Percentiles rank a stretch among this genome's conserved stretches.
These are phyloP conservation scores for Agrotis puta DNA, from an alignment of 2,888 invertebrate species.

Conservation along the genomic window DNA sequence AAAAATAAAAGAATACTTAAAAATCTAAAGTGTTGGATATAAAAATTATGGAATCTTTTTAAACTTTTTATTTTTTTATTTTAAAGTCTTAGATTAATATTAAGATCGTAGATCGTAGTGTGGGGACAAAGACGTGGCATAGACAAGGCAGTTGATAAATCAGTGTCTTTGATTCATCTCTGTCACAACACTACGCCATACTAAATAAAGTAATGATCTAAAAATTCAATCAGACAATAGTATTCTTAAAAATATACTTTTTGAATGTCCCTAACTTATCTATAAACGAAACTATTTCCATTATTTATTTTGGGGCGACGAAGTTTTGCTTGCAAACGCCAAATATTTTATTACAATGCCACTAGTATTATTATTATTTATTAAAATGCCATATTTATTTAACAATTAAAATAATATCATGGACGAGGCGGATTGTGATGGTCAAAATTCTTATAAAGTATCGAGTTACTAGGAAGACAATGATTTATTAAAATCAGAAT, in stretches of 20 bases:
- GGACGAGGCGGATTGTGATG: constrained; percentile 53
- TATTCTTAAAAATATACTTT: constrained; percentile 80
- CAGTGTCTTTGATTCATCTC: constrained; percentile 5
- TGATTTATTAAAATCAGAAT: neutral
- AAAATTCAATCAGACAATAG: constrained; percentile 78
- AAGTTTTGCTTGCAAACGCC: constrained; percentile 68
- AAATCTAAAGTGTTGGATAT: constrained; percentile 78
- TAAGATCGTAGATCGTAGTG: constrained; percentile 44
- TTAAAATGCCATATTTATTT: constrained; percentile 39
- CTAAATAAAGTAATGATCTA: constrained; percentile 59
- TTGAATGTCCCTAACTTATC: constrained; percentile 64
- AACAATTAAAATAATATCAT: constrained; percentile 30
- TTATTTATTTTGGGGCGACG: constrained; percentile 73
- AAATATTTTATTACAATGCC: constrained; percentile 15
- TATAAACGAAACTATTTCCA: constrained; percentile 69
- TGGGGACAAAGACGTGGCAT: constrained; percentile 29
- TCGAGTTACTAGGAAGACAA: constrained; percentile 41
- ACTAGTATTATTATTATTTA: constrained; percentile 1
- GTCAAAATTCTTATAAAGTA: constrained; percentile 34
- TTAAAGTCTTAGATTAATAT: constrained; percentile 54
- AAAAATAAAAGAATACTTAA: constrained; percentile 69
- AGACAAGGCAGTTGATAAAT: constrained; percentile 4
- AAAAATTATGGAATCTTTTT: constrained; percentile 86
- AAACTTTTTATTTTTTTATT: constrained; percentile 63
- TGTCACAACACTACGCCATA: constrained; percentile 50